phyloP scores from a whole-genome alignment of 2,113 vertebrate species.

The Hemibagrus wyckioides region DNA sequence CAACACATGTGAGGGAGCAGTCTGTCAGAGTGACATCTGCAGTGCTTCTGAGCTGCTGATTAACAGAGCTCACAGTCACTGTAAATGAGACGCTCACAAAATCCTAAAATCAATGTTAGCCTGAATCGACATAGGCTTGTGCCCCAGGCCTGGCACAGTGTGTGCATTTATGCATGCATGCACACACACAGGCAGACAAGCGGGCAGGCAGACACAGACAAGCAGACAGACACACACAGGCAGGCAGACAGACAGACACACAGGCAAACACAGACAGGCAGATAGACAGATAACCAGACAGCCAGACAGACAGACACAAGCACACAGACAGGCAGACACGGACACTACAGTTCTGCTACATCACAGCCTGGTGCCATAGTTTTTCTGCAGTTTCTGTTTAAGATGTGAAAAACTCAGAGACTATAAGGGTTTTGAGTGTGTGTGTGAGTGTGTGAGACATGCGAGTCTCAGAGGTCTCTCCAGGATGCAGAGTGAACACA shows the following conservation, averaged over 20 bases:
- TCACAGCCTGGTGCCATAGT: background rate
- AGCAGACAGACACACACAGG: no score
- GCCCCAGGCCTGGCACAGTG: background rate
- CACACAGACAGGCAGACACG: no score
- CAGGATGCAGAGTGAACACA: background rate
- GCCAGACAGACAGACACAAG: no score
- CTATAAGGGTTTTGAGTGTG: background rate
- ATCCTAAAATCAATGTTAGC: background rate
- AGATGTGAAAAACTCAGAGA: background rate
- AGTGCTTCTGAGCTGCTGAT: conserved; percentile 18
- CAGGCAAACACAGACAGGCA: no score
- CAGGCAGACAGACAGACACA: no score
- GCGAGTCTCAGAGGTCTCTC: background rate
- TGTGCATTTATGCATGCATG: background rate
- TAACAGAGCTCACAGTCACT: conserved; percentile 38
- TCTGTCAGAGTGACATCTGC: conserved; percentile 16
- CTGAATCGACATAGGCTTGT: background rate
- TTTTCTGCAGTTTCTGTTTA: background rate
- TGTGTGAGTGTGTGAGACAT: background rate
- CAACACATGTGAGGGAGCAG: background rate
- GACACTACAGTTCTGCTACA: background rate
- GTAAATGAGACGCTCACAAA: conserved; percentile 5
- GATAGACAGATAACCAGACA: no score
- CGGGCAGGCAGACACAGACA: no score
- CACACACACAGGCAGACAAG: background rate